phyloP scores from a whole-genome alignment of 2,113 vertebrate species.

The Xiphias gladius region DNA sequence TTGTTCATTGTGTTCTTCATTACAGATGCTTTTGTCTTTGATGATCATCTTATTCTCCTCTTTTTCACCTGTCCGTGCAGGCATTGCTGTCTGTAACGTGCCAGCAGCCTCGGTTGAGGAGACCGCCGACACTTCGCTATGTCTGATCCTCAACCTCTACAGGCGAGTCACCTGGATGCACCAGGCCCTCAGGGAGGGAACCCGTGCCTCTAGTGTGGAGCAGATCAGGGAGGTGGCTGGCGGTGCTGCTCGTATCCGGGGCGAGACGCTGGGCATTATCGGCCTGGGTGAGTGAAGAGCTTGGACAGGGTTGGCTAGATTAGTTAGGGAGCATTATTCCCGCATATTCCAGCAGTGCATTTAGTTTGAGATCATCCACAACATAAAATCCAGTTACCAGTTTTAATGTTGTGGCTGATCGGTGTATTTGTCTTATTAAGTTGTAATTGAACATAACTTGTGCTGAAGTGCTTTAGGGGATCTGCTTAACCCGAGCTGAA shows the following conservation, averaged over 20 bases:
- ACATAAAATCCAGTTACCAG: no score
- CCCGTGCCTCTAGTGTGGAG: slow-evolving; percentile 89
- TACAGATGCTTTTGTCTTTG: background rate
- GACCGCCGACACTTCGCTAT: slow-evolving; percentile 92
- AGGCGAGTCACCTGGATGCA: slow-evolving; percentile 93
- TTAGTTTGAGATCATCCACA: background rate
- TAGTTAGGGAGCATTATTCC: background rate
- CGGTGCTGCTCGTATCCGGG: slow-evolving; percentile 92
- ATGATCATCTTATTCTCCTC: background rate
- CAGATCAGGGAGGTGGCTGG: slow-evolving; percentile 93
- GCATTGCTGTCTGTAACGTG: slow-evolving; percentile 93
- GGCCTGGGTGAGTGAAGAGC: slow-evolving; percentile 86
- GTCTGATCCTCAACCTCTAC: slow-evolving; percentile 93
- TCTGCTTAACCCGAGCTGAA: slow-evolving; percentile 4
- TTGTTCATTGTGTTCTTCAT: background rate
- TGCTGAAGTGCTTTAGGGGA: background rate
- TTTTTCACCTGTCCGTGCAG: slow-evolving; percentile 64
- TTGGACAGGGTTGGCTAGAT: background rate
- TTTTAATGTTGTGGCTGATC: no score
- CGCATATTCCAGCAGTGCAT: background rate
- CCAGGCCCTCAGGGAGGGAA: slow-evolving; percentile 92
- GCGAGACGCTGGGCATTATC: slow-evolving; percentile 93
- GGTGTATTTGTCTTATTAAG: background rate
- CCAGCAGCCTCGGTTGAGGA: slow-evolving; percentile 92
- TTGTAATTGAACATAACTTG: background rate